Evolutionary conservation across 2,888 invertebrate species (phyloP).

Genomic region (Drosophila mimetica): DNA sequence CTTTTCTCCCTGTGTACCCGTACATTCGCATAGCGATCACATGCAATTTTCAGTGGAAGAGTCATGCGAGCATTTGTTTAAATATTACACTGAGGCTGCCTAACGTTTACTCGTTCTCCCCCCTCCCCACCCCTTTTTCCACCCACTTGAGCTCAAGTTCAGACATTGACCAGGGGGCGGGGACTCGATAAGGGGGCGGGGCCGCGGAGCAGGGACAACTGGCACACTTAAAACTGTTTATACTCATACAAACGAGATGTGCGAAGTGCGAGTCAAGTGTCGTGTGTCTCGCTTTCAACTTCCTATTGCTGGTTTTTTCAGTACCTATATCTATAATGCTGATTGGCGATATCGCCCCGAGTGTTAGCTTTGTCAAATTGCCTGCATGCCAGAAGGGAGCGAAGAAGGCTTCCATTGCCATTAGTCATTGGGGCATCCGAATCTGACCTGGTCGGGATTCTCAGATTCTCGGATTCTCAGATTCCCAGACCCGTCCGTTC

Average conservation of each 20-base stretch:
- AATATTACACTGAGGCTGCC: constrained; percentile 27
- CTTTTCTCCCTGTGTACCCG: neutral
- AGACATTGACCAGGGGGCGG: constrained; percentile 19
- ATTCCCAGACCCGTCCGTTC: constrained; percentile 6
- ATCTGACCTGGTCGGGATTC: constrained; percentile 13
- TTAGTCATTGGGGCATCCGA: constrained; percentile 44
- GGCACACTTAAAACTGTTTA: constrained; percentile 46
- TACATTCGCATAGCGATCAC: constrained; percentile 22
- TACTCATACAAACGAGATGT: constrained; percentile 9
- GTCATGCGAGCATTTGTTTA: constrained; percentile 39
- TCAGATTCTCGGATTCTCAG: neutral
- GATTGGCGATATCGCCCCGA: constrained; percentile 46
- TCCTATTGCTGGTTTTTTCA: neutral
- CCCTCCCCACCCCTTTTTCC: no score
- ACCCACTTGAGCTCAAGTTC: constrained; percentile 66
- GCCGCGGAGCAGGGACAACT: constrained; percentile 17
- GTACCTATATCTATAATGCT: constrained; percentile 8
- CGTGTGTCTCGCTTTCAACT: constrained; percentile 6
- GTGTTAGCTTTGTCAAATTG: constrained; percentile 65
- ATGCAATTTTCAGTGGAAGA: constrained; percentile 49
- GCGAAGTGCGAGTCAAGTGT: constrained; percentile 34
- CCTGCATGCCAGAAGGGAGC: constrained; percentile 18
- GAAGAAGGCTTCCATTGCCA: constrained; percentile 3
- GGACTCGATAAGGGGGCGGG: neutral
- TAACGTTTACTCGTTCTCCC: neutral